Conservation (phyloP, 2,888 invertebrate species). For the Pollenia amentaria region DNA sequence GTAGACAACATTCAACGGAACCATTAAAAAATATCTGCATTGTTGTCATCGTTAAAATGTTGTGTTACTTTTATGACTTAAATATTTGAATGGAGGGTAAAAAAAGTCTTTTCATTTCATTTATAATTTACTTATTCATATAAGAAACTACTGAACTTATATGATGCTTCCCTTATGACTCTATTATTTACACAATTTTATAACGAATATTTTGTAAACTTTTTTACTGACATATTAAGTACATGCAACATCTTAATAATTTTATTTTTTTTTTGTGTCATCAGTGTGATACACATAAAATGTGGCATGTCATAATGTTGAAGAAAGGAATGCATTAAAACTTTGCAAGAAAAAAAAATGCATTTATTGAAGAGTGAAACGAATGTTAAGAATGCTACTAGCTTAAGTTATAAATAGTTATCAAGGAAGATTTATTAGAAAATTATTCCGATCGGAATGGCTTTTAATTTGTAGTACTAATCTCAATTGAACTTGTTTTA, state of each 20-base stretch:
- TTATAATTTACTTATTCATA: neutral
- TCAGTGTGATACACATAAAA: neutral
- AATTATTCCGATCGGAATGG: no score
- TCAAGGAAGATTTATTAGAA: no score
- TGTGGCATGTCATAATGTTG: slow-evolving; percentile 13
- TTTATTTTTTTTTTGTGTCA: neutral
- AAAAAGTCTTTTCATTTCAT: neutral
- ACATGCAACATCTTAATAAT: slow-evolving; percentile 38
- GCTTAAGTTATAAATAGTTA: no score
- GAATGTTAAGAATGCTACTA: neutral
- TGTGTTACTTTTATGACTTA: slow-evolving; percentile 60
- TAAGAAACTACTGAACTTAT: neutral
- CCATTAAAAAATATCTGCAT: slow-evolving; percentile 32
- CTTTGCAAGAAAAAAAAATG: neutral
- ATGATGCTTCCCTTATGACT: slow-evolving; percentile 40
- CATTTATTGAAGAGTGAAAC: neutral
- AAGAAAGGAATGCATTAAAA: slow-evolving; percentile 16
- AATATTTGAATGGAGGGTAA: slow-evolving; percentile 1
- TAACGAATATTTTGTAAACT: slow-evolving; percentile 59
- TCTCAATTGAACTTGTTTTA: no score
- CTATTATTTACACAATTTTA: slow-evolving; percentile 42
- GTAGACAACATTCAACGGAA: slow-evolving; percentile 16
- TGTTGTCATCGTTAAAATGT: slow-evolving; percentile 56
- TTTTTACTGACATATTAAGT: slow-evolving; percentile 51
- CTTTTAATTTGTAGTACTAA: no score